phyloP scores from a whole-genome alignment of 1,140 invertebrate species.

The Phthorimaea operculella region DNA sequence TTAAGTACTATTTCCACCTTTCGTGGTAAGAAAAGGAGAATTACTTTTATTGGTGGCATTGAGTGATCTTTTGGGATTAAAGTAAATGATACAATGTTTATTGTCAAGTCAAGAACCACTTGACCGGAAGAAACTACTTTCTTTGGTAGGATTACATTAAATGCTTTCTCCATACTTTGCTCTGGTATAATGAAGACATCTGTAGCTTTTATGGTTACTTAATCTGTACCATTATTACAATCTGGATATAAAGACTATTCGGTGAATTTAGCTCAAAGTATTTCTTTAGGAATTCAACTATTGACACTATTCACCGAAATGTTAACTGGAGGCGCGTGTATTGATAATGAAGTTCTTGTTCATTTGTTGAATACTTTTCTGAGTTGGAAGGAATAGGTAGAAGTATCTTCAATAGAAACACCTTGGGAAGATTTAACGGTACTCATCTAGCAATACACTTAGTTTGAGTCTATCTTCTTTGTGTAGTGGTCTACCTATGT shows the following conservation, averaged over 20 bases:
- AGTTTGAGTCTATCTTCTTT: not conserved
- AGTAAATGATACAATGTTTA: conserved; percentile 17
- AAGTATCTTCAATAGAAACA: not conserved
- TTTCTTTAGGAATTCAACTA: too few species aligned
- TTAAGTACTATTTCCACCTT: too few species aligned
- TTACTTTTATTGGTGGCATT: not conserved
- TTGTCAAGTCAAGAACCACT: conserved; percentile 37
- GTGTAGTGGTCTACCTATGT: not conserved
- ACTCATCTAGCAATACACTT: not conserved
- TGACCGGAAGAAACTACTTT: conserved; percentile 49
- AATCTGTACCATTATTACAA: not conserved
- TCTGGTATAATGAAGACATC: not conserved
- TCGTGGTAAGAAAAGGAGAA: not conserved
- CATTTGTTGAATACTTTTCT: not conserved
- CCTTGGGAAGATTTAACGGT: conserved; percentile 10
- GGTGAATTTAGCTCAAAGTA: too few species aligned
- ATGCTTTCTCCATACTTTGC: not conserved
- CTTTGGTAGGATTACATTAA: conserved; percentile 27
- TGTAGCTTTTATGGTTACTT: not conserved
- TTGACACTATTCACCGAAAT: not conserved
- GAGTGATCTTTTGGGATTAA: conserved; percentile 1
- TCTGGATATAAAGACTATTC: not conserved
- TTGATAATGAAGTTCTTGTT: not conserved
- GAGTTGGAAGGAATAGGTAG: not conserved
- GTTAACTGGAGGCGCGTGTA: conserved; percentile 1